Evolutionary conservation across 2,888 invertebrate genomes (phyloP), one percentile per base, ranked within the genome.

Genomic region (Stegana nigrithorax): DNA sequence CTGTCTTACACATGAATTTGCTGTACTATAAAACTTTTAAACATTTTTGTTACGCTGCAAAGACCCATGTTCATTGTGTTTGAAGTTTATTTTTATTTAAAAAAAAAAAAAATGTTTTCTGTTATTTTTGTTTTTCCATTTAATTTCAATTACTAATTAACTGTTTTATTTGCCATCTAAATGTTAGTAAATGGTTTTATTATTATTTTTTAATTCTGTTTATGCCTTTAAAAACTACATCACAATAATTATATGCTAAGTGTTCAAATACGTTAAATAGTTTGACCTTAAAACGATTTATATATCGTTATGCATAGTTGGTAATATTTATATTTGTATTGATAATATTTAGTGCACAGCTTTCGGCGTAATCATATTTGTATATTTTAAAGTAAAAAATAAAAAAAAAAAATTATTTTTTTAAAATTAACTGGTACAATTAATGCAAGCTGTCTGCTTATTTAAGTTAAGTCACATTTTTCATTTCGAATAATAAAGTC

Each of bases 181-280:
- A 29, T 51, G 4, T 36, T 29, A 51, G 5, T 14, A 50, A 50
- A 26, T 47, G 12, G 32, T 14, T 59, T 59, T 32, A 29, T 50
- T 26, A 32, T 53, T 5, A 32, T 44, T 56, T 60, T 57, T 47
- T 67, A 64, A 50, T 62, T 62, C 12, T 26, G 7, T 56, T 51
- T 58, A 51, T 51, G 51, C 27, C 47, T 67, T 65, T 79, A 69
- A 79, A 74, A 78, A 80, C 82, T 82, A 82, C 81, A 82, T 82
- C 82, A 82, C 82, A 82, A 82, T 82, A 81, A 82, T 82, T 82
- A 82, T 76, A 81, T 81, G 81, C 81, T 82, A 82, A 72, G 73
- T 64, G 71, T 70, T 74, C 64, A 62, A 72, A 65, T 73, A 66
- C 57, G 60, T 53, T 64, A 56, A 60, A 56, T 26, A 45, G 14